Evolutionary conservation across 2,888 invertebrate genomes (phyloP), one percentile per base, ranked within the genome.

Genomic region (Bugulina stolonifera): DNA sequence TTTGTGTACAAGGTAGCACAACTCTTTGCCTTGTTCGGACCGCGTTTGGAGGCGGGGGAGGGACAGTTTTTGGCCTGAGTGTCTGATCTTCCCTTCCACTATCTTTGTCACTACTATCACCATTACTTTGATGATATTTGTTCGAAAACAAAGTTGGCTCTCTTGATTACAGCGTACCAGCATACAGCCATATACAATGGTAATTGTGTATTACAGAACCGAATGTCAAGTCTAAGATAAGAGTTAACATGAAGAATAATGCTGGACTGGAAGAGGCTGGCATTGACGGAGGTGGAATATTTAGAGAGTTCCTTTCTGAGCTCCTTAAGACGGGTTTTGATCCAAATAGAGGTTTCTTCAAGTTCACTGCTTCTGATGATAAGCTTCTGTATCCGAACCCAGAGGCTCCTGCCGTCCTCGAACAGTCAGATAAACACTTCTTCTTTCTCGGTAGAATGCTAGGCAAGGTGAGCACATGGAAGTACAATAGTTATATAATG

Each of bases 331-430:
- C 95, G 0, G 93, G 80, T 0, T 97, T 97, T 81, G 96, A 98
- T 86, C 96, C 98, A 0, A 96, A 96, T 83, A 88, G 97, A 72
- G 98, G 98, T 0, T 91, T 98, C 82, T 96, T 96, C 82, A 87
- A 88, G 73, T 84, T 94, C 70, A 96, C 96, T 1, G 84, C 94
- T 43, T 94, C 94, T 5, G 90, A 91, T 75, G 95, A 97, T 84
- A 93, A 94, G 82, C 90, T 93, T 86, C 86, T 99, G 54, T 99
- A 97, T 84, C 98, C 98, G 0, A 98, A 97, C 86, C 98, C 98
- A 0, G 91, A 92, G 71, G 94, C 94, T 1, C 89, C 91, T 78
- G 73, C 79, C 1, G 87, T 94, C n/a, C 89, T 93, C 54, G 90
- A 91, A 35, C 91, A 95, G 82, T 94, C 90, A 80, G 89, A 89